A percentile compares a stretch with the other conserved stretches of the same genome.
These are phyloP conservation scores for Hepsetus odoe DNA, from an alignment of 2,113 vertebrate species.

Conservation along the genomic window DNA sequence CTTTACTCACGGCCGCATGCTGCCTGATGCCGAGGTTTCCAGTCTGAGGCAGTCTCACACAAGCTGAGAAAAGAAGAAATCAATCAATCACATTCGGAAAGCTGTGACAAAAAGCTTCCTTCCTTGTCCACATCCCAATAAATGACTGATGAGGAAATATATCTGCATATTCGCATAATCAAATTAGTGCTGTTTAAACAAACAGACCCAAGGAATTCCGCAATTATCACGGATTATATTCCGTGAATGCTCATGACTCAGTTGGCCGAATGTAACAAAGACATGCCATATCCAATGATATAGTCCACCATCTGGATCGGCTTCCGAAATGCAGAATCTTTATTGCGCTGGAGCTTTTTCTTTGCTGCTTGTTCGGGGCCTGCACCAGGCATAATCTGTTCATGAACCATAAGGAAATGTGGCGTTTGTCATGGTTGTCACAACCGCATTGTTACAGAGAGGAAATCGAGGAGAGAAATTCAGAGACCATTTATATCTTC, in stretches of 20 bases:
- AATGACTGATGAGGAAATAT: slow-evolving; percentile 12
- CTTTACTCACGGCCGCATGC: neutral
- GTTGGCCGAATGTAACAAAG: slow-evolving; percentile 30
- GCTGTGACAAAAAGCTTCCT: neutral
- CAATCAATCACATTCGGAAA: neutral
- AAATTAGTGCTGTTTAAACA: slow-evolving; percentile 18
- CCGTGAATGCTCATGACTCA: slow-evolving; percentile 25
- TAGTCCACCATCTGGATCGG: slow-evolving; percentile 15
- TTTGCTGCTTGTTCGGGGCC: slow-evolving; percentile 3
- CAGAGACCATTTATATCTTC: slow-evolving; percentile 21
- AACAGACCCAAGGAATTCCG: neutral
- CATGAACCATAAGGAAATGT: slow-evolving; percentile 36
- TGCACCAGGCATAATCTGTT: slow-evolving; percentile 24
- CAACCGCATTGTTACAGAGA: slow-evolving; percentile 14
- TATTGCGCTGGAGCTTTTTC: neutral
- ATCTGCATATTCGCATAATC: slow-evolving; percentile 32
- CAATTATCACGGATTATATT: slow-evolving; percentile 28
- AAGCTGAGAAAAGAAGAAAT: neutral
- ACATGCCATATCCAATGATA: slow-evolving; percentile 37
- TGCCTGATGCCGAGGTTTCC: slow-evolving; percentile 1
- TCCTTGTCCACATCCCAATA: slow-evolving; percentile 5
- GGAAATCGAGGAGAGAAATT: slow-evolving; percentile 27
- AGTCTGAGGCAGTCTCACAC: neutral
- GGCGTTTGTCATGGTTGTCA: slow-evolving; percentile 47
- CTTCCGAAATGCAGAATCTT: slow-evolving; percentile 17